Evolutionary conservation across 2,797 vertebrate genomes (phyloP), one percentile per base, ranked within the genome.

Genomic region (Chiloscyllium punctatum): DNA sequence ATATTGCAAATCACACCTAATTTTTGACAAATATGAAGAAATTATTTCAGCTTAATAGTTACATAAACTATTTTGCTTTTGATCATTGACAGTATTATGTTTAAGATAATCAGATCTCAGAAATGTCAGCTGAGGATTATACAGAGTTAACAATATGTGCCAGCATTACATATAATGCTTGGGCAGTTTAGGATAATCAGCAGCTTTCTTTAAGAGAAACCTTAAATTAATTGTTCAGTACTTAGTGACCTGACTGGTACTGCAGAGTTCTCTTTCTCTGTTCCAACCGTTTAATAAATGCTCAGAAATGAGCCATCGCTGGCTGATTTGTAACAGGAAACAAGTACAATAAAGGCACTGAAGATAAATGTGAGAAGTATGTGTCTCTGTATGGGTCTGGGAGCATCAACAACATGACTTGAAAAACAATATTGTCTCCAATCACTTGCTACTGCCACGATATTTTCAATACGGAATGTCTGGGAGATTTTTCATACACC

Each of bases 171-270:
- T 71, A 25, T 94, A 94, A 94, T 71, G 27, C 91, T 77, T 74
- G 94, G 30, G 21, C 27, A 95, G 37, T 33, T 74, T 48, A 57
- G 48, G 94, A 30, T 53, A 48, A 53, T 57, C 48, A 95, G 25
- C 94, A 95, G 42, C 48, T 95, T 33, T 57, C 51, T 74, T 51
- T 53, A n/a, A 57, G 71, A 95, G 30, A 33, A 51, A 95, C 74
- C 18, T 21, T 77, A 0, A 95, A 96, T 96, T 96, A 96, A 96
- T 97, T 97, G 97, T 97, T 97, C 96, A 96, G 94, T 77, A 71
- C 97, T 97, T 96, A 96, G 96, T 97, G 96, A 97, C 96, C 97
- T 97, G 97, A 97, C 97, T 98, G 97, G 97, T 97, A 97, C 97
- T 96, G 97, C 97, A 96, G 97, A 96, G 97, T 96, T 97, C 97